Evolutionary conservation across 2,888 invertebrate species (phyloP), one percentile per base, ranked within the genome.

Genomic region (Geotrupes spiniger): DNA sequence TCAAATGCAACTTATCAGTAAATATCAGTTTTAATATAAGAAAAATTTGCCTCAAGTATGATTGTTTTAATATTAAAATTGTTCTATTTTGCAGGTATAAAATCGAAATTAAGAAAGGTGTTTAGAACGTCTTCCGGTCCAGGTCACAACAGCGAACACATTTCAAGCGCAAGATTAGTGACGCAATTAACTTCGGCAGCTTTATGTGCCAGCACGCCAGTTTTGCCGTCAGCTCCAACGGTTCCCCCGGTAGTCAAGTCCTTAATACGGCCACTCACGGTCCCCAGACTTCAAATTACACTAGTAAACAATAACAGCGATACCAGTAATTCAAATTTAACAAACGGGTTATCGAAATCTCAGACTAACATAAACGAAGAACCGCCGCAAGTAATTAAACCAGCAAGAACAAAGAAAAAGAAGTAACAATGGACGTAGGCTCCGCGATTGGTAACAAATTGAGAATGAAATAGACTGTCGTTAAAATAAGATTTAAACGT

Each of bases 131-230:
- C 76, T 62, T 77, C 78, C 61, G 74, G 74, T 29, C 73, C 71
- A 40, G 64, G 63, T 29, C 56, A 62, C 49, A 62, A 61, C 31
- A 53, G 70, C 40, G 74, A 76, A 53, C 57, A 63, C 11, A 63
- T 64, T 46, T 73, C 74, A 42, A 75, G 72, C 58, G 75, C 77
- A 51, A 71, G 77, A 9, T 60, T 79, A 46, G 78, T 80, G 16
- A 76, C 78, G 11, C 81, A 81, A 59, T 66, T 81, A 42, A 81
- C 81, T 14, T 77, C 77, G 40, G 81, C 82, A 1, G 81, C 81
- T 1, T 70, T 81, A 9, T 81, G 81, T 64, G 81, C 80, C 27
- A 79, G 79, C 60, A 78, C 79, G 43, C 80, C 81, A 2, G 80
- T 78, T 17, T 71, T 82, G 52, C 81, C 81, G 11, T 74, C 77